Percentiles rank a stretch among this genome's conserved stretches.
phyloP scores from a whole-genome alignment of 2,113 vertebrate species.

The Terrapene triunguis region DNA sequence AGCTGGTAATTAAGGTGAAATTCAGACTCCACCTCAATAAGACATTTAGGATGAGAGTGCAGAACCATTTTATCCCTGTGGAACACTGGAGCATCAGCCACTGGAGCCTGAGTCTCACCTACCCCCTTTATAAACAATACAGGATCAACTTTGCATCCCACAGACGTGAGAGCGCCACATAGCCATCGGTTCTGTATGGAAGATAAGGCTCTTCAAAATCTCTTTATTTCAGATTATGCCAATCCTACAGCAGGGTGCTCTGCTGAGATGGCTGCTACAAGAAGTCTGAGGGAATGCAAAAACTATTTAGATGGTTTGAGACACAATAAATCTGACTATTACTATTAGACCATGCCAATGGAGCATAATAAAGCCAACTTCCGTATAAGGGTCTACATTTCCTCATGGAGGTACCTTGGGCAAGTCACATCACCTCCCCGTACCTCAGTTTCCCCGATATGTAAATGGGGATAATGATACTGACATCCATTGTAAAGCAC shows the following conservation, averaged over 20 bases:
- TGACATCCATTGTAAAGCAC: no score
- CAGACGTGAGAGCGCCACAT: neutral
- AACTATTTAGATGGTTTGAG: neutral
- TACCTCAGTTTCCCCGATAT: no score
- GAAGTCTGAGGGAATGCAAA: neutral
- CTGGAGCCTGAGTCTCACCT: neutral
- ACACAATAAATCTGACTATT: neutral
- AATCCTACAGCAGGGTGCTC: neutral
- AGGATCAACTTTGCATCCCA: no score
- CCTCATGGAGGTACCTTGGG: neutral
- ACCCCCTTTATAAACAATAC: no score
- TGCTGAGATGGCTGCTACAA: neutral
- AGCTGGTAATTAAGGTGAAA: neutral
- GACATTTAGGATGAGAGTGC: fast-evolving
- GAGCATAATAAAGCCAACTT: neutral
- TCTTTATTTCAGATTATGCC: neutral
- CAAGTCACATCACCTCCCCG: no score
- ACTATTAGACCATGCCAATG: neutral
- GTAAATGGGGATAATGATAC: no score
- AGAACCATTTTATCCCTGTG: neutral
- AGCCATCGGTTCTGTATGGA: neutral
- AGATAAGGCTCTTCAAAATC: neutral
- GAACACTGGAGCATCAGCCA: neutral
- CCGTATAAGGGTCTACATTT: neutral
- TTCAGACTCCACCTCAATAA: neutral